Conservation (phyloP, 2,888 invertebrate species). For the Ophion ellenae region DNA sequence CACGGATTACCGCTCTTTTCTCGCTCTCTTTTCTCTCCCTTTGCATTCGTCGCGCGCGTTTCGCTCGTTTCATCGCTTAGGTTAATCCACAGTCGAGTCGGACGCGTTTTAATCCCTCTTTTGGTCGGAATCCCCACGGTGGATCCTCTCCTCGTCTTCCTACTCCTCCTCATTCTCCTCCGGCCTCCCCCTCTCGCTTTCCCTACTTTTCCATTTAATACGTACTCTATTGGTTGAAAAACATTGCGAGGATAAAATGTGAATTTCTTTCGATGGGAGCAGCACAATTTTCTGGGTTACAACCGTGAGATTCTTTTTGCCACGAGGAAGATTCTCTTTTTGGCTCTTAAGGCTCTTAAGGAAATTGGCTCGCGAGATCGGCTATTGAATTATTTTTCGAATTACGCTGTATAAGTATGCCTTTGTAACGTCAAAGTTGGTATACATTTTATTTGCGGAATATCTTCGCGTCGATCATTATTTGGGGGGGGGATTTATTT, state of each 20-base stretch:
- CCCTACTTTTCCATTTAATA: not conserved
- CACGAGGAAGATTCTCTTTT: slow-evolving; percentile 1
- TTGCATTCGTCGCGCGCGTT: slow-evolving; percentile 14
- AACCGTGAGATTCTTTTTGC: not conserved
- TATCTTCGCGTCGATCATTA: not conserved
- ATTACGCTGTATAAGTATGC: slow-evolving; percentile 8
- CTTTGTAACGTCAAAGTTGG: not conserved
- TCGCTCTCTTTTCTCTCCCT: not conserved
- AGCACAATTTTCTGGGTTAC: not conserved
- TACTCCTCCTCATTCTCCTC: not conserved
- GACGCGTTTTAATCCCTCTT: slow-evolving; percentile 43
- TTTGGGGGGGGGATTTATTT: not conserved
- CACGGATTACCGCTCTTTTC: slow-evolving; percentile 32
- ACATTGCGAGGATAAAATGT: slow-evolving; percentile 32
- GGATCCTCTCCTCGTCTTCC: not conserved
- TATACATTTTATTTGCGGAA: not conserved
- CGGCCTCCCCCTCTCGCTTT: not conserved
- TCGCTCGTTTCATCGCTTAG: slow-evolving; percentile 35
- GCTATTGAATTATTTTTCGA: slow-evolving; percentile 35
- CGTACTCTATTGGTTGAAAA: slow-evolving; percentile 9
- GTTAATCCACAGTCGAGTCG: slow-evolving; percentile 43
- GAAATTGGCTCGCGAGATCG: slow-evolving; percentile 40
- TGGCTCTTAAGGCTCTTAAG: slow-evolving; percentile 36
- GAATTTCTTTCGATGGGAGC: slow-evolving; percentile 7
- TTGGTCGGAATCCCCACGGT: slow-evolving; percentile 7